A percentile compares a stretch with the other conserved stretches of the same genome.
phyloP scores from a whole-genome alignment of 53 echinoderm and acorn worm species.

The Echinometra lucunter region DNA sequence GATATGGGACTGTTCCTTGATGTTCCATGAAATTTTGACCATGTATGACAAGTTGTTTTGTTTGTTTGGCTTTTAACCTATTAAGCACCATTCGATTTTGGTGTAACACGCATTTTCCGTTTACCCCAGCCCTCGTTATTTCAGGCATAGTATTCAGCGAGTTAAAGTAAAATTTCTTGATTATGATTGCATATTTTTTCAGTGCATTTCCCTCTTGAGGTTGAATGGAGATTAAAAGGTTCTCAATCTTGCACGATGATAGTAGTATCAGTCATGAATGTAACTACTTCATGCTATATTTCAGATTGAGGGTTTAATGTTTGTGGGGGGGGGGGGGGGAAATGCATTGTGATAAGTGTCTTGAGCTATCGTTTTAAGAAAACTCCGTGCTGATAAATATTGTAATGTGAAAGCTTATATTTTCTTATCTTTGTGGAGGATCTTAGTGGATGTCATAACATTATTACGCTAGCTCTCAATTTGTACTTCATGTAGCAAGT shows the following conservation, averaged over 20 bases:
- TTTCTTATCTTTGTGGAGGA: no score
- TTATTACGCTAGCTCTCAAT: no score
- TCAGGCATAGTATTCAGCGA: no score
- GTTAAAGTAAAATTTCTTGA: no score
- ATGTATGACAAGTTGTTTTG: not conserved
- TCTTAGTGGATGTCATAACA: no score
- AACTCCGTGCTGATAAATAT: not conserved
- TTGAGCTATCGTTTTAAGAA: not conserved
- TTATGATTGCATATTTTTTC: not conserved
- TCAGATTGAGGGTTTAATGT: not conserved
- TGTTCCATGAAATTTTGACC: not conserved
- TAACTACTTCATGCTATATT: not conserved
- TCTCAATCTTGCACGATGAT: not conserved
- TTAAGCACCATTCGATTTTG: no score
- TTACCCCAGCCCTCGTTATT: no score
- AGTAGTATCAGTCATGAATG: not conserved
- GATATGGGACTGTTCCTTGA: not conserved
- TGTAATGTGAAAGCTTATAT: not conserved
- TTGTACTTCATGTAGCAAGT: no score
- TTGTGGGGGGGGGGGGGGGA: no score
- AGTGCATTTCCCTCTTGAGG: no score
- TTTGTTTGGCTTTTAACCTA: not conserved
- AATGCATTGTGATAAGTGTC: not conserved
- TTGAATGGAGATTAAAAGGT: not conserved
- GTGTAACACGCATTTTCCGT: no score